Conservation (phyloP, 2,797 vertebrate species). For the Epinephelus awoara region DNA sequence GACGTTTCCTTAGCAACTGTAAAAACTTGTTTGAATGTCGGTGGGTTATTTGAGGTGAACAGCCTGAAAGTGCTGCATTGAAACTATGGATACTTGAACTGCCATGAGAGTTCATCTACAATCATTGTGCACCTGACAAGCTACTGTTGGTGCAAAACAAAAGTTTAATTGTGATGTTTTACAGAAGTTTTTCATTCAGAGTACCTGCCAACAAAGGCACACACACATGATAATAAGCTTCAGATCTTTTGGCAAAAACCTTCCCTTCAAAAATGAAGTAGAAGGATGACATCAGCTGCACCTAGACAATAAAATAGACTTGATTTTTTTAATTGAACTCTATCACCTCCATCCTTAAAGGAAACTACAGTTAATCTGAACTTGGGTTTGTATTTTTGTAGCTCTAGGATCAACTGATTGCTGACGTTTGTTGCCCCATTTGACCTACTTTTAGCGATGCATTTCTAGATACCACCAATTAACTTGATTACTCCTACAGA, state of each 20-base stretch:
- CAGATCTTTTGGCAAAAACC: background rate
- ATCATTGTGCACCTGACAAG: conserved; percentile 5
- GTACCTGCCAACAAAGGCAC: background rate
- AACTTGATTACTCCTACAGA: background rate
- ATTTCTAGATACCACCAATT: background rate
- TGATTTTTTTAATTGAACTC: background rate
- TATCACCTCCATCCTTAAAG: background rate
- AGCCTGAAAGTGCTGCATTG: background rate
- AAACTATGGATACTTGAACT: conserved; percentile 23
- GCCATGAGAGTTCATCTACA: background rate
- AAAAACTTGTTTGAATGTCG: conserved; percentile 27
- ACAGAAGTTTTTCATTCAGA: background rate
- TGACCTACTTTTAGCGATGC: background rate
- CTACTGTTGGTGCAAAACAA: background rate
- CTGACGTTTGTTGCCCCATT: background rate
- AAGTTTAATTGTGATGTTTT: background rate
- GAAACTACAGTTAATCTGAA: background rate
- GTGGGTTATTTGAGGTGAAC: conserved; percentile 40
- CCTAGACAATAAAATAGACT: background rate
- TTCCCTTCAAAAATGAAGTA: background rate
- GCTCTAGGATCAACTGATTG: background rate
- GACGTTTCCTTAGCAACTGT: conserved; percentile 23
- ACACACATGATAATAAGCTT: background rate
- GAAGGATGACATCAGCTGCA: background rate
- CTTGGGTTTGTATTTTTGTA: background rate